Evolutionary conservation across 2,888 invertebrate species (phyloP).

Genomic region (Camponotus fellah): DNA sequence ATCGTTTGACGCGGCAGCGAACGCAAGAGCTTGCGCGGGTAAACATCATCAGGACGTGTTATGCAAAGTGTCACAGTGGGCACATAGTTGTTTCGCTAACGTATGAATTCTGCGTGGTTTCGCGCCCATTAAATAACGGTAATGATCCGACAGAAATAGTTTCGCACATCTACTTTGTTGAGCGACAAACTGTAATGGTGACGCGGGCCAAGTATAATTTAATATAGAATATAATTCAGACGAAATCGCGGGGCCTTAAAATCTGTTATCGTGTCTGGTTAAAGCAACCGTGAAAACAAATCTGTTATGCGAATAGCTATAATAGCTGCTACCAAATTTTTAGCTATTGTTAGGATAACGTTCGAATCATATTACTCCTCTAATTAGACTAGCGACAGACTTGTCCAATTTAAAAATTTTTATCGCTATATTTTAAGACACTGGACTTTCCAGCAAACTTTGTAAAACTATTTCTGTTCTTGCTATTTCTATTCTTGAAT

Average conservation of each 20-base stretch:
- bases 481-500: slow-evolving; percentile 17
- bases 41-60: background rate
- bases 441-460: slow-evolving; percentile 47
- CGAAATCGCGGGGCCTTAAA: slow-evolving; percentile 58
- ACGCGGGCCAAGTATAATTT: slow-evolving; percentile 64
- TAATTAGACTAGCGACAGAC: slow-evolving; percentile 50
- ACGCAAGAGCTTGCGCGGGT: background rate
- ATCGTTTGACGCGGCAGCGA: background rate
- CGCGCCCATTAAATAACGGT: slow-evolving; percentile 68
- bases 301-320: slow-evolving; percentile 58
- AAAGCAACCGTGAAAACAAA: slow-evolving; percentile 67
- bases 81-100: slow-evolving; percentile 49
- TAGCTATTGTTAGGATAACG: slow-evolving; percentile 42
- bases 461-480: slow-evolving; percentile 3
- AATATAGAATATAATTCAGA: slow-evolving; percentile 70
- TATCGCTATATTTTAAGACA: slow-evolving; percentile 29
- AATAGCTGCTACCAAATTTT: slow-evolving; percentile 60
- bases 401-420: slow-evolving; percentile 54
- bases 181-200: slow-evolving; percentile 59
- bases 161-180: slow-evolving; percentile 63
- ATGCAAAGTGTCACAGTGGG: background rate
- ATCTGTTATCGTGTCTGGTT: slow-evolving; percentile 56
- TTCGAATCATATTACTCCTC: slow-evolving; percentile 55
- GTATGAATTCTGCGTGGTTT: slow-evolving; percentile 68
- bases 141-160: slow-evolving; percentile 65